Conservation (phyloP, 2,113 vertebrate species). For the Petrocephalus microphthalmus region DNA sequence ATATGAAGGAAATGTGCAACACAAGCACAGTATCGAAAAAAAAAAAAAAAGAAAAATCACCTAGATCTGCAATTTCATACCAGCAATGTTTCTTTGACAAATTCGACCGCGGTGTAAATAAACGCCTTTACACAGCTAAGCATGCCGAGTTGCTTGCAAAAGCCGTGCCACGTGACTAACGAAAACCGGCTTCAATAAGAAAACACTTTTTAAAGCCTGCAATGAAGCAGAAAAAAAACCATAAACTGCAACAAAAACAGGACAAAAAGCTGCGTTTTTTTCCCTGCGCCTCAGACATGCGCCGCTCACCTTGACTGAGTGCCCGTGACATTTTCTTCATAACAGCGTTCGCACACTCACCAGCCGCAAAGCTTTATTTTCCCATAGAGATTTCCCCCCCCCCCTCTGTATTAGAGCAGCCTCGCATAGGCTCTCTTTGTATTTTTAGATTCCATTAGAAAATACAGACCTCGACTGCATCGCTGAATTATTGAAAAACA, state of each 20-base stretch:
- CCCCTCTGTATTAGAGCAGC: too few species aligned
- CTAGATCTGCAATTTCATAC: background rate
- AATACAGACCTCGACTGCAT: background rate
- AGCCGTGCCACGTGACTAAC: background rate
- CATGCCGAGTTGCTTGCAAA: background rate
- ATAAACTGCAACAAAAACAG: background rate
- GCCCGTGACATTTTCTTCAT: constrained; percentile 7
- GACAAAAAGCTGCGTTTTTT: background rate
- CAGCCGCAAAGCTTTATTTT: background rate
- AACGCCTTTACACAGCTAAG: background rate
- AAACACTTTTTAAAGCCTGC: background rate
- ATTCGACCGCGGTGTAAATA: background rate
- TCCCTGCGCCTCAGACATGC: background rate
- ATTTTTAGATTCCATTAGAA: constrained; percentile 3
- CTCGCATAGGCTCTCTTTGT: background rate
- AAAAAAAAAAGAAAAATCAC: background rate
- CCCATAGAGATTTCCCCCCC: background rate
- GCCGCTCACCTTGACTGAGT: background rate
- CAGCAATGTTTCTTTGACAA: background rate
- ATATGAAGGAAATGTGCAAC: background rate
- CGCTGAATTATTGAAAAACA: background rate
- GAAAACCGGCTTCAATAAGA: background rate
- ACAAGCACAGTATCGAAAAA: background rate
- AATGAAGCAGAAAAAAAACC: background rate
- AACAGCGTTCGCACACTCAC: background rate